Evolutionary conservation across 1,140 invertebrate species (phyloP), one percentile per base, ranked within the genome.

Genomic region (Galendromus occidentalis): DNA sequence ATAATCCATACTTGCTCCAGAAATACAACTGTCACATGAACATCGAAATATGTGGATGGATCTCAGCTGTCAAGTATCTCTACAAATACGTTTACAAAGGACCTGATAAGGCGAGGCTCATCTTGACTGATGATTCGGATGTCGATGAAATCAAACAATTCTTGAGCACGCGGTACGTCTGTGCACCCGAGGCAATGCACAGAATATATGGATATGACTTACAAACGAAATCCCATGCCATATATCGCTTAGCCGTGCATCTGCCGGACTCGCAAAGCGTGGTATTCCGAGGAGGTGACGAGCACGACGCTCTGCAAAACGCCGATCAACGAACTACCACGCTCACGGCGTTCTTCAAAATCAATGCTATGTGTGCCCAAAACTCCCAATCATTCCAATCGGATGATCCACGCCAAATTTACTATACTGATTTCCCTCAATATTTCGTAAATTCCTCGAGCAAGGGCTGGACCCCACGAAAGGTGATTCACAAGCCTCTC

Each of bases 61-160:
- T 74, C 29, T 70, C 72, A 66, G 22, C 64, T 44, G 67, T 71
- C 14, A 75, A 75, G 64, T 75, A 75, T 68, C 42, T 75, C 55
- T 71, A 66, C 66, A 74, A 73, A 69, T 74, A 75, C 66, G 28
- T 72, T 14, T 71, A 74, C 68, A 75, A 76, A 71, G 74, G 71
- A 25, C 64, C 71, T 67, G 72, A 74, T 69, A 65, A 51, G 25
- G 67, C 69, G 25, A 66, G 44, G 65, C 20, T 69, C 18, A 45
- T 64, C 42, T 14, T 66, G 7, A 66, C 42, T 66, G 42, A 42
- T 17, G 44, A 39, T 20, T n/a, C 29, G 30, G 20, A 14, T 33
- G 17, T 17, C 25, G 71, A 72, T 64, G 71, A 72, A 65, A 65
- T 71, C 14, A 67, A 65, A 25, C n/a, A 7, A 22, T 72, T 22